phyloP scores from a whole-genome alignment of 2,113 vertebrate species.

The Pangasianodon hypophthalmus region DNA sequence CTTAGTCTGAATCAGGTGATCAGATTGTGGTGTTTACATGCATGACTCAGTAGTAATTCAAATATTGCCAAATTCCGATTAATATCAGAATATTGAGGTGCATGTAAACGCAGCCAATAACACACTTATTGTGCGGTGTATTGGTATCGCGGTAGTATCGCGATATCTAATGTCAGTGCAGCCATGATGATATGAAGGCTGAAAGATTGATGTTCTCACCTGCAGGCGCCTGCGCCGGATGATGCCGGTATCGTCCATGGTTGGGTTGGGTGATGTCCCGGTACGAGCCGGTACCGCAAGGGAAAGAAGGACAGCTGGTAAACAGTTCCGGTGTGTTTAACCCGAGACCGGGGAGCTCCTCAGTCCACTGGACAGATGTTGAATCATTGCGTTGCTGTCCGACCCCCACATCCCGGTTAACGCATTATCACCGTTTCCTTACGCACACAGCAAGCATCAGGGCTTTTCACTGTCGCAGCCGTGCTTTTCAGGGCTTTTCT shows the following conservation, averaged over 20 bases:
- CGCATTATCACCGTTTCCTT: neutral
- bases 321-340: slow-evolving; percentile 12
- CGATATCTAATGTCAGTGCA: neutral
- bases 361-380: neutral
- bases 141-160: neutral
- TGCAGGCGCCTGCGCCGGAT: slow-evolving; percentile 78
- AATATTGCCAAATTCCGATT: too few relatives aligned
- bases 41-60: too few relatives aligned
- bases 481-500: neutral
- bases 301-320: slow-evolving; percentile 28
- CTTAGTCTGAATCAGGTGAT: too few relatives aligned
- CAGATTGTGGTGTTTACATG: too few relatives aligned
- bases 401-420: neutral
- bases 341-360: neutral
- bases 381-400: neutral
- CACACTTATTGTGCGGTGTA: too few relatives aligned
- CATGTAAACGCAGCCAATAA: neutral
- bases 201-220: slow-evolving; percentile 64
- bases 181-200: neutral
- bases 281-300: slow-evolving; percentile 11
- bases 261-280: slow-evolving; percentile 29
- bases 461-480: neutral
- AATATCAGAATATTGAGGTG: too few relatives aligned
- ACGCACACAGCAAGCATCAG: neutral
- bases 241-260: slow-evolving; percentile 80